Conservation (phyloP, 2,797 vertebrate genomes). For the Gallinago nigripennis region DNA sequence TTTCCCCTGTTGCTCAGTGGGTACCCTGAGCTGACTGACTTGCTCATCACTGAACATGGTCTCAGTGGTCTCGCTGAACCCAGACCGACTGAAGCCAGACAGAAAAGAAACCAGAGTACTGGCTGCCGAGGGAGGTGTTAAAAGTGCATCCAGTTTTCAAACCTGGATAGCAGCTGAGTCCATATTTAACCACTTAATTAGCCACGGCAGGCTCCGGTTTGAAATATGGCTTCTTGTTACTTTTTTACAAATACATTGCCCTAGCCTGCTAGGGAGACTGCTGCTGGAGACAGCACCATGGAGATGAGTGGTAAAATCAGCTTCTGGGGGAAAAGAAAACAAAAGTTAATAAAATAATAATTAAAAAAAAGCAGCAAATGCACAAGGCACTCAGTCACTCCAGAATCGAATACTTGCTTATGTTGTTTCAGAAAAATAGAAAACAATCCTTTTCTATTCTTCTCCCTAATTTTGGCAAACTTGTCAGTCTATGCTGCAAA, state of each 20-base stretch:
- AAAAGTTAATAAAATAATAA: too few relatives aligned
- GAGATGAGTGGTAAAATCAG: neutral
- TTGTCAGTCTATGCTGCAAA: neutral
- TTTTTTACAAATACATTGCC: neutral
- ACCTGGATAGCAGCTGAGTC: neutral
- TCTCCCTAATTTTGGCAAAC: neutral
- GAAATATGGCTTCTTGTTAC: slow-evolving; percentile 10
- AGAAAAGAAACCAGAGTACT: neutral
- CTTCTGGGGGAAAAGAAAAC: neutral
- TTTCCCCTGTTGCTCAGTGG: neutral
- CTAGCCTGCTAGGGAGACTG: neutral
- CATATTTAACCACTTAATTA: slow-evolving; percentile 28
- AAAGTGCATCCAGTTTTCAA: neutral
- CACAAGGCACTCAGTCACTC: neutral
- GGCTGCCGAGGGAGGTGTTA: neutral
- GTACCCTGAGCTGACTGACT: neutral
- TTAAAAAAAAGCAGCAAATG: neutral
- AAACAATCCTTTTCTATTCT: neutral
- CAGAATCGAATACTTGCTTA: neutral
- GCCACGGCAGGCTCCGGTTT: neutral
- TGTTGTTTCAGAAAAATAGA: neutral
- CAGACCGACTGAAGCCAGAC: neutral
- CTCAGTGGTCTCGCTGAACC: neutral
- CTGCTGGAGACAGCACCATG: neutral
- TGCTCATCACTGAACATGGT: neutral